Percentiles rank a stretch among this genome's conserved stretches.
Conservation (phyloP, 2,113 vertebrate species). For the Haemorhous mexicanus region DNA sequence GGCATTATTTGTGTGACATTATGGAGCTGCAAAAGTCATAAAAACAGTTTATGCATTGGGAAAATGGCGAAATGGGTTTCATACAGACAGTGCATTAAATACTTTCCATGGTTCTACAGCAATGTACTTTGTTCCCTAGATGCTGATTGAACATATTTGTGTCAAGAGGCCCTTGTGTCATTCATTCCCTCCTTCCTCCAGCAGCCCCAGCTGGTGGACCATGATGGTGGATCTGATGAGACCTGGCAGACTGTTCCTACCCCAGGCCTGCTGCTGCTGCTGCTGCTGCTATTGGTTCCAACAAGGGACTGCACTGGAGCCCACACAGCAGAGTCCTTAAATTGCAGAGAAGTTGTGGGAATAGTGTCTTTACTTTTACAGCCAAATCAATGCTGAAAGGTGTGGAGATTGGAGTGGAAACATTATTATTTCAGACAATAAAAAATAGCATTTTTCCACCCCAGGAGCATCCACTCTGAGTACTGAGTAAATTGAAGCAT, state of each 20-base stretch:
- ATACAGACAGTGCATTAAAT: background rate
- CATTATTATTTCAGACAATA: background rate
- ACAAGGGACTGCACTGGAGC: background rate
- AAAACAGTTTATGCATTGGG: background rate
- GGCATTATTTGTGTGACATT: background rate
- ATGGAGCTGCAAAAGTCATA: background rate
- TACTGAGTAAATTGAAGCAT: background rate
- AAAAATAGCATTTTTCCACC: background rate
- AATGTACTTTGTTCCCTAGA: background rate
- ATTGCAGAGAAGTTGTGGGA: background rate
- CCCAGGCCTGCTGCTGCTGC: background rate
- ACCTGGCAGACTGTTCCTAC: fast-evolving
- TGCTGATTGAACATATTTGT: background rate
- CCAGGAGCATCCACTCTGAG: fast-evolving
- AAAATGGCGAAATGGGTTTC: background rate
- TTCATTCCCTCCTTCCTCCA: background rate
- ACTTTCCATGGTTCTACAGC: background rate
- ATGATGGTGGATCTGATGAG: background rate
- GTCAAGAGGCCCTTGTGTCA: background rate
- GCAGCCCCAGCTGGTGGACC: background rate
- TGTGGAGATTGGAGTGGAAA: background rate
- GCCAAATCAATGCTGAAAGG: background rate
- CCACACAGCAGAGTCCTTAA: background rate
- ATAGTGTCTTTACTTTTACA: background rate
- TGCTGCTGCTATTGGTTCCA: background rate